Evolutionary conservation across 2,888 invertebrate species (phyloP), one percentile per base, ranked within the genome.

Genomic region (Drosophila emarginata): DNA sequence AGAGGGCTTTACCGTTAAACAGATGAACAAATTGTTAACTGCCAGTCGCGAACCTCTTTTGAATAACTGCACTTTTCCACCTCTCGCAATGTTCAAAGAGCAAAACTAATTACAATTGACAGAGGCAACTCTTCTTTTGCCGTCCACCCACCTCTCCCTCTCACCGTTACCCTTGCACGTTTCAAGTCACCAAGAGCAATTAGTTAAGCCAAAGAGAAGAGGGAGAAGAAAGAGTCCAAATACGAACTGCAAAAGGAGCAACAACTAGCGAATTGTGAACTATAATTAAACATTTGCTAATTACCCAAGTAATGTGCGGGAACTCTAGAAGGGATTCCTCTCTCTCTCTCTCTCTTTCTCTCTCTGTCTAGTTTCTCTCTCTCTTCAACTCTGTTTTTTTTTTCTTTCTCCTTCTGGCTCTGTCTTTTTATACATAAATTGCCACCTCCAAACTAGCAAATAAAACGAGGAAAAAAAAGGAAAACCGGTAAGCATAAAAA

Each of bases 281-380:
- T 78, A 80, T 87, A 89, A 90, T 90, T 89, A 88, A 83, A 72
- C 78, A 83, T 83, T 89, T 84, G 81, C 87, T 90, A 90, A 91
- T 90, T 90, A 85, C 82, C 80, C 79, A 69, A 45, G 32, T 54
- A 39, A 64, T 64, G 72, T 59, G 72, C 72, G 26, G 69, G 57
- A 63, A 53, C 57, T 12, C 23, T 23, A 58, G n/a, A 39, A 28
- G 60, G 67, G 59, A 3, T 21, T 14, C 18, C 4, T 12, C 11
- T 45, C 45, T 45, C 21, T 45, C 45, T 21, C 11, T 4, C 11
- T 45, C 4, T 21, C 18, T 45, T 14, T 11, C 21, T 45, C 45
- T 45, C 45, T 45, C 21, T 12, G n/a, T 32, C 1, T 32, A 9
- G 0, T 12, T 12, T 32, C 56, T n/a, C 11, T 36, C 45, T 18